Evolutionary conservation across 2,113 vertebrate genomes (phyloP).

Genomic region (Poeciliopsis occidentalis): DNA sequence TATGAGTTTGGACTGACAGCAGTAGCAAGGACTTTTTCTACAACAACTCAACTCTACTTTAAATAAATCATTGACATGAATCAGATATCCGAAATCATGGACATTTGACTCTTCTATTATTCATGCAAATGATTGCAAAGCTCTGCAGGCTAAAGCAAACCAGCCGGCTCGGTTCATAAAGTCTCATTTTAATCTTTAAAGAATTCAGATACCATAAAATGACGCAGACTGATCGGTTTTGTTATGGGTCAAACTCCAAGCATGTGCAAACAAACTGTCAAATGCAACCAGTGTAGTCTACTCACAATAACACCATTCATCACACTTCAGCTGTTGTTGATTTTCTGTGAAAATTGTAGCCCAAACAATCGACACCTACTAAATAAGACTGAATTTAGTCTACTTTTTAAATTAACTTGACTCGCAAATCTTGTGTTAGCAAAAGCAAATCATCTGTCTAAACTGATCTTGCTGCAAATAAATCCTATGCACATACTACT

Average conservation of each 20-base stretch:
- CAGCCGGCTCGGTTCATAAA: background rate
- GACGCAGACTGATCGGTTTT: background rate
- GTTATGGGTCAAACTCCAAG: background rate
- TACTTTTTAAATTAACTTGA: background rate
- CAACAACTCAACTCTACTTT: background rate
- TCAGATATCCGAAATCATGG: background rate
- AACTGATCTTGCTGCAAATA: too few relatives aligned
- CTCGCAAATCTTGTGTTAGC: background rate
- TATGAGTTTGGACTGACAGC: background rate
- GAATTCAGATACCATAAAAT: background rate
- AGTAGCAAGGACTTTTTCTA: background rate
- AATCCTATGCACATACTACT: background rate
- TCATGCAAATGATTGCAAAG: background rate
- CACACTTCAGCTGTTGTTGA: conserved; percentile 14
- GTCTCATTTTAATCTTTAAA: background rate
- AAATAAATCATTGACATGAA: background rate
- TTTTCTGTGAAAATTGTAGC: conserved; percentile 6
- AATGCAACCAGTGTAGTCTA: background rate
- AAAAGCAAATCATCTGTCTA: background rate
- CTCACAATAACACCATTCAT: background rate
- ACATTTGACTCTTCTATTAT: background rate
- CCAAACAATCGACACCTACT: conserved; percentile 12
- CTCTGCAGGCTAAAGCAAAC: background rate
- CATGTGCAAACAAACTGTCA: background rate
- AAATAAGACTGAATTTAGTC: too few relatives aligned